Evolutionary conservation across 2,113 vertebrate genomes (phyloP), one percentile per base, ranked within the genome.

Genomic region (Sapayoa aenigma): DNA sequence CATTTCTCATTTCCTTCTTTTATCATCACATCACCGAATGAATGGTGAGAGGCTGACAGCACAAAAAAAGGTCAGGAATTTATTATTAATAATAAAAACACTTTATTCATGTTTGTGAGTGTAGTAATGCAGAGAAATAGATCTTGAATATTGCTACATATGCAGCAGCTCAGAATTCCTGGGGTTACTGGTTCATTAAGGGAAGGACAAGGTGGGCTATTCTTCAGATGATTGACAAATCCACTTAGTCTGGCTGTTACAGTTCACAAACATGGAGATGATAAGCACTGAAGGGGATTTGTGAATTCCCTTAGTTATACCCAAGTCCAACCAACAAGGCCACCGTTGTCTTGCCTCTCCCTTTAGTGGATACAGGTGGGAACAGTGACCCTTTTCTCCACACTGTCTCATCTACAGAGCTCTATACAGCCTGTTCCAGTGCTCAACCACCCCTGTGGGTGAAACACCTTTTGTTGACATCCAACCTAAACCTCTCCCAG

Each of bases 1-100:
- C 35, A 73, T 95, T 93, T 85, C 76, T 90, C 67, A 69, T 60
- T 93, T 95, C 86, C 78, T 94, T 12, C 37, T 86, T 65, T 18
- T 83, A 53, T 80, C 63, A 28, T 69, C 87, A 37, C 21, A n/a
- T 69, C 30, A 27, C 27, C 77, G 65, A 66, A 69, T 62, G 59
- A 87, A 87, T 53, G 41, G 63, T 33, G n/a, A 85, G 28, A 88
- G 37, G 4, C 24, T 63, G 21, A 52, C 35, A 68, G 27, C 58
- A 65, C 67, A 71, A 68, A 78, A 90, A 76, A 72, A 25, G 14
- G 23, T 65, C 58, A 68, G 44, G 75, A 83, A 72, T 65, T 85
- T 83, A 33, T 84, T 75, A 59, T 82, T 85, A 82, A 53, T 68
- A 39, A 12, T 1, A 6, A 72, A 85, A 47, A 0, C 15, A 63